phyloP scores from a whole-genome alignment of 2,888 invertebrate species.

The Boloria euphrosyne region DNA sequence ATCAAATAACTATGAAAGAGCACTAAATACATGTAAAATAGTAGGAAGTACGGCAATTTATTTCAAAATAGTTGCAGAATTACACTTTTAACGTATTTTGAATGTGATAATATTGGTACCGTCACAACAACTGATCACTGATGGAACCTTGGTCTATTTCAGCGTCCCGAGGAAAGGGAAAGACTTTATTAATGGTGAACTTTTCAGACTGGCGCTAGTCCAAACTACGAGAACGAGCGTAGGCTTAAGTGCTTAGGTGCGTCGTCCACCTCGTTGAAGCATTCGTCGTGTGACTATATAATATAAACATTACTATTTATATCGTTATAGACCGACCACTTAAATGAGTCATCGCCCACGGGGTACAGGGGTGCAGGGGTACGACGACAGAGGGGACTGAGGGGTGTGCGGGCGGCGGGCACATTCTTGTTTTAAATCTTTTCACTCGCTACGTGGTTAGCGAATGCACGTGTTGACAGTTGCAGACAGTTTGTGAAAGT shows the following conservation, averaged over 20 bases:
- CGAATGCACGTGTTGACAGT: too few species aligned
- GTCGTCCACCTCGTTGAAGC: conserved; percentile 21
- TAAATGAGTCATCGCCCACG: too few species aligned
- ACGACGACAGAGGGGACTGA: too few species aligned
- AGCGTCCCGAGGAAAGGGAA: conserved; percentile 38
- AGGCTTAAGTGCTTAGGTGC: conserved; percentile 29
- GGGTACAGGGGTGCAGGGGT: too few species aligned
- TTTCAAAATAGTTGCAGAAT: not conserved
- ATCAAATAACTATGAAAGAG: not conserved
- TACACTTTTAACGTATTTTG: too few species aligned
- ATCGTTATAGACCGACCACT: too few species aligned
- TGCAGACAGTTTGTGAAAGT: too few species aligned
- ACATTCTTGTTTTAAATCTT: too few species aligned
- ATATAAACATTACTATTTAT: too few species aligned
- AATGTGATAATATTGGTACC: conserved; percentile 28
- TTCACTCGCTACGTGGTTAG: too few species aligned
- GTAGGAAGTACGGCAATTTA: not conserved
- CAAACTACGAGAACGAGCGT: conserved; percentile 38
- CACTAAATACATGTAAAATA: not conserved
- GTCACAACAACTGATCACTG: conserved; percentile 39
- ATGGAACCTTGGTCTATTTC: conserved; percentile 59
- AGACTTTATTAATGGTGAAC: conserved; percentile 46
- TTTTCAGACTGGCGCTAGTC: conserved; percentile 50
- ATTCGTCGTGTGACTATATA: not conserved
- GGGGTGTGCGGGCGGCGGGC: too few species aligned